These are phyloP conservation scores for Orgyia antiqua DNA, from an alignment of 2,888 invertebrate genomes.

Conservation along the genomic window DNA sequence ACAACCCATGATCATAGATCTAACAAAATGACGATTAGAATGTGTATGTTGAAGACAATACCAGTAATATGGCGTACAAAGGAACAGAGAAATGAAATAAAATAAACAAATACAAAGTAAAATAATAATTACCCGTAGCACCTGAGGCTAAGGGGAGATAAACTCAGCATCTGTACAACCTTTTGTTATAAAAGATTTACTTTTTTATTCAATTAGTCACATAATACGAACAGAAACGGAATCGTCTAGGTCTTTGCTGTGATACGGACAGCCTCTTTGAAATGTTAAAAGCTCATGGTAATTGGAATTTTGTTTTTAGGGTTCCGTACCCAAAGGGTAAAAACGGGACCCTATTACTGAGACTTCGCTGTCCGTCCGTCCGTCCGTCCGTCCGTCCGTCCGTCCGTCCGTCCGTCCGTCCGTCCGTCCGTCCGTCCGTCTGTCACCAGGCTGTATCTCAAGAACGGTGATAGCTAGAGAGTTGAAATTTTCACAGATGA, in stretches of 20 bases:
- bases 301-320: conserved; percentile 28
- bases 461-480: too few relatives aligned
- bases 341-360: too few relatives aligned
- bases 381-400: too few relatives aligned
- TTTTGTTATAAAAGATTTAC: conserved; percentile 44
- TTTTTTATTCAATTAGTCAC: conserved; percentile 61
- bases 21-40: conserved; percentile 50
- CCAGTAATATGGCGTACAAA: conserved; percentile 51
- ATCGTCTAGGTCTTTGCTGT: conserved; percentile 33
- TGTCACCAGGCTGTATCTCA: too few relatives aligned
- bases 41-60: conserved; percentile 53
- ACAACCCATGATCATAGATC: too few relatives aligned
- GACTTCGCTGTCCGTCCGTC: too few relatives aligned
- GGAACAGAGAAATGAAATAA: conserved; percentile 44
- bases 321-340: too few relatives aligned
- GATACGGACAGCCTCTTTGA: conserved; percentile 49
- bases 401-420: too few relatives aligned
- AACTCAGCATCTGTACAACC: conserved; percentile 35
- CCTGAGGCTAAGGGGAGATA: conserved; percentile 46
- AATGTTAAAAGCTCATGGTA: conserved; percentile 35
- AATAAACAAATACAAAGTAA: conserved; percentile 52
- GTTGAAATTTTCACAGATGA: too few relatives aligned
- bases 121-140: conserved; percentile 58
- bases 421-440: too few relatives aligned
- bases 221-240: conserved; percentile 36